Evolutionary conservation across 2,888 invertebrate genomes (phyloP), one percentile per base, ranked within the genome.

Genomic region (Cyclophora punctaria): DNA sequence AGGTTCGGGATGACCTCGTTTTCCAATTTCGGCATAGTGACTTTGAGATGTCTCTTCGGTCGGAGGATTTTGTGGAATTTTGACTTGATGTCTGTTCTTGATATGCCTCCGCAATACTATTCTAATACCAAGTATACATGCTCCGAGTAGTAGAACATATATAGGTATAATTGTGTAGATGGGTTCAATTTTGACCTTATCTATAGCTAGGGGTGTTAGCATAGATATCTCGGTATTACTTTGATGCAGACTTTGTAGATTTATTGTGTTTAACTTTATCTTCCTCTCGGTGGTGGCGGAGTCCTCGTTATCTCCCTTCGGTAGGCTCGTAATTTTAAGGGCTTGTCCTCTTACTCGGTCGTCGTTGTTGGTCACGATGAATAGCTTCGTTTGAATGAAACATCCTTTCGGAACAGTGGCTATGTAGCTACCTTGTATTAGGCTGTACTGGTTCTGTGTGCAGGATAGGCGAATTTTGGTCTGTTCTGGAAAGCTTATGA

Each of bases 391-490:
- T n/a, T 43, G 7, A 3, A 43, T n/a, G 2, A 20, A 20, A 20
- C 43, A 43, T 44, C 33, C 20, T 34, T 46, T 35, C 34, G 48
- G 47, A 34, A 51, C 7, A 7, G 37, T 35, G 5, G 46, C 48
- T 7, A 48, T 40, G 20, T 48, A 48, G 37, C 49, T 52, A 7
- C 53, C 50, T 45, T 46, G 48, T 7, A 56, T 45, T 5, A 35
- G 48, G 5, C 45, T 35, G 45, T 56, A 51, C n/a, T 44, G 34
- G 7, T 60, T 49, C 52, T 50, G 53, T n/a, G 45, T 53, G 33
- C 57, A 59, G 20, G 48, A 55, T 3, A 57, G 42, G 34, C 51
- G 51, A 2, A 50, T 48, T 43, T 59, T 57, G 33, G 56, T 57
- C 3, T 52, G 47, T 5, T 3, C 33, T 4, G 59, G 58, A 33